phyloP scores from a whole-genome alignment of 2,888 invertebrate genomes.

The Mycalesis mineus region DNA sequence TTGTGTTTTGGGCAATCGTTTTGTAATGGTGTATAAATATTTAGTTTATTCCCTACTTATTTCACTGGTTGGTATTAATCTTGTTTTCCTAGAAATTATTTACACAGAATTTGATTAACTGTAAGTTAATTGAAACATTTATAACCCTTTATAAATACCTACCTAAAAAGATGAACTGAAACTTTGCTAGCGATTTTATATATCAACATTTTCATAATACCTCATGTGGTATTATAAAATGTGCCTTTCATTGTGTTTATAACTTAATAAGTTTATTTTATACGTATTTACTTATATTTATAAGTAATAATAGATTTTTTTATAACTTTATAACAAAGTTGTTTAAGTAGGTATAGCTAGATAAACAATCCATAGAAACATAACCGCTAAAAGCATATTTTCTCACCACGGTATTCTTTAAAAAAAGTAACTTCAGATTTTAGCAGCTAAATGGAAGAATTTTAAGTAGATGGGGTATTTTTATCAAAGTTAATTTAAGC shows the following conservation, averaged over 20 bases:
- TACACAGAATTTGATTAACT: not conserved
- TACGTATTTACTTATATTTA: no score
- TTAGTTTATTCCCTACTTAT: conserved; percentile 54
- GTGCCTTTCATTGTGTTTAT: no score
- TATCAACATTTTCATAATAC: no score
- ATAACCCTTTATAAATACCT: no score
- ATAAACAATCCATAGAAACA: no score
- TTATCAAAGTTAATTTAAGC: conserved; percentile 4
- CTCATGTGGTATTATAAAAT: no score
- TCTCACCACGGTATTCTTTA: not conserved
- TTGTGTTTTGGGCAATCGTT: conserved; percentile 53
- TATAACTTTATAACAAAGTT: no score
- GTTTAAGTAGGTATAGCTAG: no score
- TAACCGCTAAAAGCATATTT: not conserved
- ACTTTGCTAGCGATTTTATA: no score
- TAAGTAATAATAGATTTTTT: no score
- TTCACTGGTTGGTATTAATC: conserved; percentile 29
- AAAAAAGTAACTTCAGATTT: not conserved
- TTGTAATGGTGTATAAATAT: conserved; percentile 64
- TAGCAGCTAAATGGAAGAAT: not conserved
- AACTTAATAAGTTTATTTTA: no score
- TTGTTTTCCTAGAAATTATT: conserved; percentile 10
- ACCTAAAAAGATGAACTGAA: no score
- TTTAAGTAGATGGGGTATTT: not conserved
- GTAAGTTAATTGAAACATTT: not conserved